These are phyloP conservation scores for Solea senegalensis DNA, from an alignment of 2,113 vertebrate species.

Conservation along the genomic window DNA sequence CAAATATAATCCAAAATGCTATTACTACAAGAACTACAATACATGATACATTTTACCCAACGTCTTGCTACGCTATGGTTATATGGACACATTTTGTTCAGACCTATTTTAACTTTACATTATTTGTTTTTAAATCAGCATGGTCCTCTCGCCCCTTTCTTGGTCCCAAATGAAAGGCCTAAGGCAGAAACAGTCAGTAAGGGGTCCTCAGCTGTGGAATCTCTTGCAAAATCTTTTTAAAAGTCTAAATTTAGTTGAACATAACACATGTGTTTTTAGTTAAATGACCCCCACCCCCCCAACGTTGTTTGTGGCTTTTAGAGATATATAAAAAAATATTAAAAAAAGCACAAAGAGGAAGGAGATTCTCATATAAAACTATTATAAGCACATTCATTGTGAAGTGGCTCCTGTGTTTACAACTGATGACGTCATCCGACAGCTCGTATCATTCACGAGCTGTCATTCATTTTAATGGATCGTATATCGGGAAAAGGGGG, in stretches of 20 bases:
- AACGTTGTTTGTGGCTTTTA: too few relatives aligned
- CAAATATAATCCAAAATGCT: neutral
- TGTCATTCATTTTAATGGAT: too few relatives aligned
- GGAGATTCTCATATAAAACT: too few relatives aligned
- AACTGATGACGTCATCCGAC: too few relatives aligned
- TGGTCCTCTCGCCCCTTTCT: neutral
- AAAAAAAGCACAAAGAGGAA: too few relatives aligned
- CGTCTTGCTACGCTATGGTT: neutral
- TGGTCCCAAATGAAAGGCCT: neutral
- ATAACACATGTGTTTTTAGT: too few relatives aligned
- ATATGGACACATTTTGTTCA: neutral
- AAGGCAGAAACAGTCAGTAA: neutral
- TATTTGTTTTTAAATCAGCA: slow-evolving; percentile 3
- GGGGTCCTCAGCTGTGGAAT: neutral
- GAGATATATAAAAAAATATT: too few relatives aligned
- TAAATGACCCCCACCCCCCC: too few relatives aligned
- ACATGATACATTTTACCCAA: neutral
- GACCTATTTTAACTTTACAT: neutral
- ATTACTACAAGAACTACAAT: neutral
- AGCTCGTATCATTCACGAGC: too few relatives aligned
- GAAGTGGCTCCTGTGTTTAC: neutral
- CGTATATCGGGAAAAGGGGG: too few relatives aligned
- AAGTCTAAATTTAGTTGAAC: too few relatives aligned
- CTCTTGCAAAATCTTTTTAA: too few relatives aligned
- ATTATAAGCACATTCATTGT: neutral